phyloP scores from a whole-genome alignment of 2,113 vertebrate genomes.

The Mungos mungo region DNA sequence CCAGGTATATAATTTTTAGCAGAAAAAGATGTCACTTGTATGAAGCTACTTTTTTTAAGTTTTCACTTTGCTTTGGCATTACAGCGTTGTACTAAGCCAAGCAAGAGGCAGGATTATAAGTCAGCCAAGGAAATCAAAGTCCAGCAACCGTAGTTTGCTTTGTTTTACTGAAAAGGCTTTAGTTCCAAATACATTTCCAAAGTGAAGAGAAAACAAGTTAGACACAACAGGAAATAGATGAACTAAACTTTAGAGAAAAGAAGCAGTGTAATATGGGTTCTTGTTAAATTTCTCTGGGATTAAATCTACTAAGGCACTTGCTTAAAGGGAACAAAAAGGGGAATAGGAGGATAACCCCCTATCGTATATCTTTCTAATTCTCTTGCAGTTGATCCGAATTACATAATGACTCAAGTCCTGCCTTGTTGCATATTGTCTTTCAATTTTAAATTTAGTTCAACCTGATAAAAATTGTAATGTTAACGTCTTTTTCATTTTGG shows the following conservation, averaged over 20 bases:
- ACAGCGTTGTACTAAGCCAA: neutral
- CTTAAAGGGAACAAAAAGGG: neutral
- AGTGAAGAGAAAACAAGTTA: neutral
- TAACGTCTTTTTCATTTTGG: neutral
- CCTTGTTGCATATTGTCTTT: neutral
- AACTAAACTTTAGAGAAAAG: neutral
- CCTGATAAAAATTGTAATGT: neutral
- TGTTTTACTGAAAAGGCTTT: neutral
- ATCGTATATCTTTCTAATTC: neutral
- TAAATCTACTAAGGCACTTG: neutral
- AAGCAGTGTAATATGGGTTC: neutral
- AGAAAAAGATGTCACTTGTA: neutral
- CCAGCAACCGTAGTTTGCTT: neutral
- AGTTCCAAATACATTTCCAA: neutral
- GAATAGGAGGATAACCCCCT: neutral
- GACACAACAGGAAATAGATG: neutral
- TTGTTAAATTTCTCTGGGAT: neutral
- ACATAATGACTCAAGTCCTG: neutral
- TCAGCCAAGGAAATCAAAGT: neutral
- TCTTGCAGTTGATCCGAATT: neutral
- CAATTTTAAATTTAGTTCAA: neutral
- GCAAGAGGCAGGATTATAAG: neutral
- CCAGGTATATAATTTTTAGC: neutral
- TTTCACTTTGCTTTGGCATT: neutral
- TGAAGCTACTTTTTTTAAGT: neutral